Conservation (phyloP, 2,113 vertebrate species). For the Stictonetta naevosa region DNA sequence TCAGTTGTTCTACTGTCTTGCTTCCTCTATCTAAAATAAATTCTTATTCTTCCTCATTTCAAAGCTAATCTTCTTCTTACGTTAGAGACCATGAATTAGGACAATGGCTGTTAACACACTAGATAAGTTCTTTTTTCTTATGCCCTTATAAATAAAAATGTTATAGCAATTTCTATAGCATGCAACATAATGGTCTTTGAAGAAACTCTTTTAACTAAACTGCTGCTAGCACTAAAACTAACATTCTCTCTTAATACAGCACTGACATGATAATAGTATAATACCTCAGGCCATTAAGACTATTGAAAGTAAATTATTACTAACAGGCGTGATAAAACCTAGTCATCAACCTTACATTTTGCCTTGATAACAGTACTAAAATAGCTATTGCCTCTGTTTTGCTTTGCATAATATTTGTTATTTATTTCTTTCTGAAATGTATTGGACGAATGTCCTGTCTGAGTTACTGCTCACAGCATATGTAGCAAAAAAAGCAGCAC, state of each 20-base stretch:
- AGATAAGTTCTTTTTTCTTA: not conserved
- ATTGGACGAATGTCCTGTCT: not conserved
- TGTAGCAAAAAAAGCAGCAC: not conserved
- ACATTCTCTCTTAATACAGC: not conserved
- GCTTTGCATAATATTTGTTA: not conserved
- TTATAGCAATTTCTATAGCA: not conserved
- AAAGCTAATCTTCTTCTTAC: not conserved
- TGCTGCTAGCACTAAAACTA: not conserved
- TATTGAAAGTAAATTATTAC: constrained; percentile 58
- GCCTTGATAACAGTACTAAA: constrained; percentile 15
- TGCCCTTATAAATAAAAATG: not conserved
- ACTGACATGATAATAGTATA: constrained; percentile 58
- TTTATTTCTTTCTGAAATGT: not conserved
- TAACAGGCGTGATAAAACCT: constrained; percentile 28
- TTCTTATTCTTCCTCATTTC: not conserved
- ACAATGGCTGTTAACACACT: not conserved
- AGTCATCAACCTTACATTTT: not conserved
- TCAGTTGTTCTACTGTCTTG: not conserved
- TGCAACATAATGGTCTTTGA: not conserved
- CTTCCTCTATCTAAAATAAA: not conserved
- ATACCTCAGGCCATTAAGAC: constrained; percentile 51
- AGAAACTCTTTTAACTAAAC: not conserved
- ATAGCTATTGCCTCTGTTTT: not conserved
- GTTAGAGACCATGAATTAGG: not conserved
- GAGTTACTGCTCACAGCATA: not conserved